These are phyloP conservation scores for Scarus forsteni DNA, from an alignment of 2,797 vertebrate genomes.

Conservation along the genomic window DNA sequence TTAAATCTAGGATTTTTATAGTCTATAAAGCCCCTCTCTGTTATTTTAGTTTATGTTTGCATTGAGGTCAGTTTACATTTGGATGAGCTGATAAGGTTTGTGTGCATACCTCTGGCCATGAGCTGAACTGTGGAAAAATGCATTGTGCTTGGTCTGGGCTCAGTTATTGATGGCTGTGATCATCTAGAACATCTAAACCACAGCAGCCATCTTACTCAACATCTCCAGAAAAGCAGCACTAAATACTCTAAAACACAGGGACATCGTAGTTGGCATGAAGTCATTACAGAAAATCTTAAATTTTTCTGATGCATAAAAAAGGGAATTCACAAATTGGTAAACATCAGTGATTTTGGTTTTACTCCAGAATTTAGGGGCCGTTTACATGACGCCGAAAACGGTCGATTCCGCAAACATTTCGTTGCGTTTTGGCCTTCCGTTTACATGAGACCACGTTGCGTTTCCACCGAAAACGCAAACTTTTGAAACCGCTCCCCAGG, in stretches of 20 bases:
- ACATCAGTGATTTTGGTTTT: no score
- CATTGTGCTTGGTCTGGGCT: conserved; percentile 7
- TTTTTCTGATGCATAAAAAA: no score
- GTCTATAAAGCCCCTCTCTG: background rate
- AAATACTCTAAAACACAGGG: background rate
- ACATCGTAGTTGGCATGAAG: background rate
- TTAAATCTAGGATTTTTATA: background rate
- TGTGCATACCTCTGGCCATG: background rate
- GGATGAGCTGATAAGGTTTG: background rate
- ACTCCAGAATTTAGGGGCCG: no score
- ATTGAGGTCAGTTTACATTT: background rate
- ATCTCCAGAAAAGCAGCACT: background rate
- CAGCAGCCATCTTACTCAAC: background rate
- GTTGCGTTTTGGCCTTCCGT: no score
- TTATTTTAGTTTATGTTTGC: background rate
- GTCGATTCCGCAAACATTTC: no score
- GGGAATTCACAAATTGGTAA: no score
- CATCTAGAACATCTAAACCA: background rate
- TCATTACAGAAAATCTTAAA: background rate
- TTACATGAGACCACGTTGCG: no score
- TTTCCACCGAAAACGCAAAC: no score
- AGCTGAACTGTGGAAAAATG: conserved; percentile 2
- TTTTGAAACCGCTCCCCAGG: no score
- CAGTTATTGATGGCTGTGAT: conserved; percentile 12
- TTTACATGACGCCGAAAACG: no score